phyloP scores from a whole-genome alignment of 2,113 vertebrate species.

The Siphamia tubifer region DNA sequence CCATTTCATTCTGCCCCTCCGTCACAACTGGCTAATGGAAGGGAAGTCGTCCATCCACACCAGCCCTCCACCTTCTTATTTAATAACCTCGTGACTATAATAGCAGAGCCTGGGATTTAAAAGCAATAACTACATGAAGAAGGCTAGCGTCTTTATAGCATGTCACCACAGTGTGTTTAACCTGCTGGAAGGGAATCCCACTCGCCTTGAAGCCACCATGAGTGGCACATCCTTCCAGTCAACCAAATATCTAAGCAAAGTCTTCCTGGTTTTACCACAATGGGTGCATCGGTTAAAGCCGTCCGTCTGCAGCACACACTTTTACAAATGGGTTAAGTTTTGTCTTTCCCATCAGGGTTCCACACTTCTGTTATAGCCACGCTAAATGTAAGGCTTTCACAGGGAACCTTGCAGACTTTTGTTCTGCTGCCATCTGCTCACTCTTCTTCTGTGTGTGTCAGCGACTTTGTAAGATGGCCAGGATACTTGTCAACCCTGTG shows the following conservation, averaged over 20 bases:
- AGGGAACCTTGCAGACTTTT: conserved; percentile 31
- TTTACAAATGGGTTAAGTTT: conserved; percentile 19
- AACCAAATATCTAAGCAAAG: conserved; percentile 43
- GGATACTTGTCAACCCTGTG: conserved; percentile 35
- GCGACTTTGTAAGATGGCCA: conserved; percentile 47
- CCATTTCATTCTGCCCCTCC: not conserved
- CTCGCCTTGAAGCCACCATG: conserved; percentile 1
- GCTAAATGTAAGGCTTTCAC: conserved; percentile 22
- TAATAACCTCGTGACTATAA: conserved; percentile 39
- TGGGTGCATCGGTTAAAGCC: conserved; percentile 17
- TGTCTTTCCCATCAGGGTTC: conserved; percentile 30
- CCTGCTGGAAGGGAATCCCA: conserved; percentile 17
- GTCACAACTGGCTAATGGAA: conserved; percentile 4
- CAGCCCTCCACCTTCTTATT: conserved; percentile 53
- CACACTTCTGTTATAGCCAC: conserved; percentile 39
- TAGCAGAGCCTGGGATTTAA: conserved; percentile 62
- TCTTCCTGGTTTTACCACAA: conserved; percentile 51
- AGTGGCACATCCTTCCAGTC: conserved; percentile 2
- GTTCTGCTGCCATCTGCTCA: conserved; percentile 56
- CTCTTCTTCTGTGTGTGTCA: conserved; percentile 53
- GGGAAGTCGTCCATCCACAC: conserved; percentile 33
- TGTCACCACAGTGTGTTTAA: conserved; percentile 26
- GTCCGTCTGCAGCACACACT: conserved; percentile 29
- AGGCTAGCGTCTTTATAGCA: conserved; percentile 37
- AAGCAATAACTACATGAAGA: conserved; percentile 78